Percentiles rank a stretch among this genome's conserved stretches.
phyloP scores from a whole-genome alignment of 2,888 invertebrate genomes.

The Hartigia nigra region DNA sequence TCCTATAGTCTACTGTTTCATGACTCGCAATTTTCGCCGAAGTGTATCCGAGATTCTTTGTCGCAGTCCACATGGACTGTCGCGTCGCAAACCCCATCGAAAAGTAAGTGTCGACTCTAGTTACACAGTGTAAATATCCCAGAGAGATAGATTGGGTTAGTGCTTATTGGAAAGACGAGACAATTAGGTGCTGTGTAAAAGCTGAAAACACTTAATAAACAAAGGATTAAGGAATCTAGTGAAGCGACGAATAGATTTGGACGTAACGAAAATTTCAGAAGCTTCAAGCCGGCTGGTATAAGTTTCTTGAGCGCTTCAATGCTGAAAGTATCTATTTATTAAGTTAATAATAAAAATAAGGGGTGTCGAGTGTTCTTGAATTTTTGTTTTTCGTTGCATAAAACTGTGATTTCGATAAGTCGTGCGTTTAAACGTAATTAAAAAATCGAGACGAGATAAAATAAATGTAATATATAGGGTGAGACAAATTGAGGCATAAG shows the following conservation, averaged over 20 bases:
- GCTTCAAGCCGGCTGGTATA: neutral
- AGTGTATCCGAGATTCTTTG: slow-evolving; percentile 73
- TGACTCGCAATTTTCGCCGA: slow-evolving; percentile 78
- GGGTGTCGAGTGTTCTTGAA: neutral
- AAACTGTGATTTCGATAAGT: neutral
- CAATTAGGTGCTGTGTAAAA: neutral
- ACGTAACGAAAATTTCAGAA: too few relatives aligned
- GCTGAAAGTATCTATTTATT: neutral
- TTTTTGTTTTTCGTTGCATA: neutral
- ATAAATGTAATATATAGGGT: neutral
- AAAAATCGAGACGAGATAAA: neutral
- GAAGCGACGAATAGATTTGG: too few relatives aligned
- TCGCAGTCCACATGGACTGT: slow-evolving; percentile 35
- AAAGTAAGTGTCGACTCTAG: slow-evolving; percentile 45
- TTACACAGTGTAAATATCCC: neutral
- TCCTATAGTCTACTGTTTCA: slow-evolving; percentile 80
- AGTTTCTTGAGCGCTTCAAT: neutral
- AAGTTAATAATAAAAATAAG: neutral
- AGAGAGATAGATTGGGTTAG: neutral
- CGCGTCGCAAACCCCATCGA: slow-evolving; percentile 38
- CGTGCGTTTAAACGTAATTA: neutral
- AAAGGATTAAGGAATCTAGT: neutral
- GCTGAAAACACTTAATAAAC: neutral
- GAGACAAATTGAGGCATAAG: neutral
- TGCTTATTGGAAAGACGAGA: neutral